Conservation (phyloP, 1,140 invertebrate species). For the Papilio machaon region DNA sequence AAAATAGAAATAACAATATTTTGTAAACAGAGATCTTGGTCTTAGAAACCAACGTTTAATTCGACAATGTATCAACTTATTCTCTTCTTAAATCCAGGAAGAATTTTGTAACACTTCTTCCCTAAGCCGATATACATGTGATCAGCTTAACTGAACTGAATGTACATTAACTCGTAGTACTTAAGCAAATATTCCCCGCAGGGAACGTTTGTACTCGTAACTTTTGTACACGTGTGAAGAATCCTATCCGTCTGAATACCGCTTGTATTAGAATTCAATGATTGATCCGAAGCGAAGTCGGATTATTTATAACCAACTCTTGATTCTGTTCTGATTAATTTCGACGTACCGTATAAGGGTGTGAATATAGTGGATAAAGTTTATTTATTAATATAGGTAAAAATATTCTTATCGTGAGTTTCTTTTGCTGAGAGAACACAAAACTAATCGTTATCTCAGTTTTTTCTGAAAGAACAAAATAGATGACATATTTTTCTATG, state of each 20-base stretch:
- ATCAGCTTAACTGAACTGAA: slow-evolving; percentile 1
- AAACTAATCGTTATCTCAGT: no score
- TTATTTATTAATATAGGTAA: background rate
- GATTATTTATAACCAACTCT: slow-evolving; percentile 27
- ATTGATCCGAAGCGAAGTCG: background rate
- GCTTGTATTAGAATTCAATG: slow-evolving; percentile 23
- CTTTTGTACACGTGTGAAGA: background rate
- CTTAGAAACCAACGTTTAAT: no score
- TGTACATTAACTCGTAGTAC: background rate
- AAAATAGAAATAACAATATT: no score
- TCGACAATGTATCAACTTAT: background rate
- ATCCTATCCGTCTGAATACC: slow-evolving; percentile 5
- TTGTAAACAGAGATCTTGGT: no score
- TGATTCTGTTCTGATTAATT: slow-evolving; percentile 27
- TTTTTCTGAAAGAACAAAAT: no score
- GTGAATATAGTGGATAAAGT: background rate
- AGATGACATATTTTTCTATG: no score
- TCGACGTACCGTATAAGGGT: slow-evolving; percentile 3
- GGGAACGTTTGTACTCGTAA: background rate
- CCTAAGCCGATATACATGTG: background rate
- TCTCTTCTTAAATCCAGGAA: background rate
- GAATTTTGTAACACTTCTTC: background rate
- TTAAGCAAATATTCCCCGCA: background rate
- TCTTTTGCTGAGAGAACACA: no score
- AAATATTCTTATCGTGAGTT: background rate